phyloP scores from a whole-genome alignment of 2,888 invertebrate genomes.

The Ephialtes manifestator region DNA sequence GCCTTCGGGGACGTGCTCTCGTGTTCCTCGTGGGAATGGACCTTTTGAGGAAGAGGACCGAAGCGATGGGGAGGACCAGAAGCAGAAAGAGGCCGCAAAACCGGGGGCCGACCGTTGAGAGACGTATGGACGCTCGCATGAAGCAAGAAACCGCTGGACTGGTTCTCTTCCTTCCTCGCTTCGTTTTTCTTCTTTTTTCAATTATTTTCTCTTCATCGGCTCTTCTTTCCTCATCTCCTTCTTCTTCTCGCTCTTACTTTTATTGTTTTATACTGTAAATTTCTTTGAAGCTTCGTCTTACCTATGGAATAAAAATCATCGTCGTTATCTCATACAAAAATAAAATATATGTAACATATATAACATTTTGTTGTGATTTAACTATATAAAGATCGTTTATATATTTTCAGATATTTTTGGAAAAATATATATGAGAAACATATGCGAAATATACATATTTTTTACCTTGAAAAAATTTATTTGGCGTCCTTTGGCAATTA shows the following conservation, averaged over 20 bases:
- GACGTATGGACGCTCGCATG: neutral
- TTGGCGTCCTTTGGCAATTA: neutral
- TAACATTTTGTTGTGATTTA: no score
- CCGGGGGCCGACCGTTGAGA: neutral
- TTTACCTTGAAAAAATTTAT: neutral
- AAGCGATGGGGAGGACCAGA: conserved; percentile 18
- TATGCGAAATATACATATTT: no score
- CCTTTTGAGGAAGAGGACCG: conserved; percentile 45
- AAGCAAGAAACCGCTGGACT: conserved; percentile 38
- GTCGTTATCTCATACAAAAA: neutral
- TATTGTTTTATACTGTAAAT: neutral
- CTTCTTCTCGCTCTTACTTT: conserved; percentile 14
- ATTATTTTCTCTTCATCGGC: conserved; percentile 23
- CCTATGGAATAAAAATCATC: conserved; percentile 15
- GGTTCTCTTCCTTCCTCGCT: conserved; percentile 32
- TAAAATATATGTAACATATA: no score
- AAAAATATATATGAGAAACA: no score
- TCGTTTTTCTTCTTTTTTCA: conserved; percentile 9
- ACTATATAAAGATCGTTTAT: no score
- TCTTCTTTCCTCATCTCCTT: conserved; percentile 42
- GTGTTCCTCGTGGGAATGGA: conserved; percentile 56
- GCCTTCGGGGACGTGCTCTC: conserved; percentile 20
- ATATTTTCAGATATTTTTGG: no score
- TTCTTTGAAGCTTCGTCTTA: conserved; percentile 6
- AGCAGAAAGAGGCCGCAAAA: conserved; percentile 33